Evolutionary conservation across 2,797 vertebrate species (phyloP).

Genomic region (Erpetoichthys calabaricus): DNA sequence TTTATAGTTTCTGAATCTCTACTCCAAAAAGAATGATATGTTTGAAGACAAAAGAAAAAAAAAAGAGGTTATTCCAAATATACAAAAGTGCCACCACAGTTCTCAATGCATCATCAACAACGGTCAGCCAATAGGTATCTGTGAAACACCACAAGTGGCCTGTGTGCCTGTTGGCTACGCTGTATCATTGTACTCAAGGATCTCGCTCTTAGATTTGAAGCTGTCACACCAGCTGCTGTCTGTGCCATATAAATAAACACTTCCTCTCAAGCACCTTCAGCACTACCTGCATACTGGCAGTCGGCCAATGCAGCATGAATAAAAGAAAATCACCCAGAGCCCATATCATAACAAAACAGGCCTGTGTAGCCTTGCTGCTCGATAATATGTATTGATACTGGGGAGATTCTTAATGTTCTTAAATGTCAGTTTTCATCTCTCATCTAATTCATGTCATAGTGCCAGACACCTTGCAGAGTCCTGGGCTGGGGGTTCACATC

Average conservation of each 20-base stretch:
- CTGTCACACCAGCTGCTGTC: conserved; percentile 17
- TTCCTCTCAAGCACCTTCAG: conserved; percentile 11
- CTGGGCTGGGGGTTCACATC: not conserved
- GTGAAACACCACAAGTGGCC: not conserved
- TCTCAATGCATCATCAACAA: no score
- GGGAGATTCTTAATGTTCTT: conserved; percentile 1
- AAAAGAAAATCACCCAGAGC: conserved; percentile 10
- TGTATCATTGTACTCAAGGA: conserved; percentile 1
- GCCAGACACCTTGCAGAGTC: not conserved
- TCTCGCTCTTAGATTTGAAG: not conserved
- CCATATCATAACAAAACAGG: conserved; percentile 12
- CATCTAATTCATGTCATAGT: not conserved
- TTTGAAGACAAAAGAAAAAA: no score
- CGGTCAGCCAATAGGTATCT: no score
- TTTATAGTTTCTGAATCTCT: no score
- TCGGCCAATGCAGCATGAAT: conserved; percentile 8
- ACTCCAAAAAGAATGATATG: no score
- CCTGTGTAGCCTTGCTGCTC: not conserved
- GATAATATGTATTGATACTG: conserved; percentile 3
- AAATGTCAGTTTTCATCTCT: conserved; percentile 5
- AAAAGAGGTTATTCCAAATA: no score
- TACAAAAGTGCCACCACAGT: no score
- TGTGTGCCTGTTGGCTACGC: not conserved
- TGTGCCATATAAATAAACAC: conserved; percentile 13
- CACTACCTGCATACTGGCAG: conserved; percentile 7